Base-by-base conservation (phyloP, 2,888 invertebrate genomes). In the Ophonus ardosiacus region DNA sequence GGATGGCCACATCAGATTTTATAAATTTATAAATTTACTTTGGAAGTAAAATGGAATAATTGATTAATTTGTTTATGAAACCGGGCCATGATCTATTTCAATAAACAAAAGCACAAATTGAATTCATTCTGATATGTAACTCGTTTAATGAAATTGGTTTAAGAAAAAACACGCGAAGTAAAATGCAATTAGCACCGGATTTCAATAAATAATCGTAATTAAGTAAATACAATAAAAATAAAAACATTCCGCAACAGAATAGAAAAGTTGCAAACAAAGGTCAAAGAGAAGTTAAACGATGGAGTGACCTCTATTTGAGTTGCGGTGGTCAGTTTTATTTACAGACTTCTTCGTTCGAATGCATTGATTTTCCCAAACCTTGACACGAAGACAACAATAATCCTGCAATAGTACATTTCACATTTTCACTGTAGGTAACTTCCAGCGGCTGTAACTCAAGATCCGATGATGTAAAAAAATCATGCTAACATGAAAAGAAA, bases 231-330 rank as follows among this genome's bases (percentile, higher is more conserved):
- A n/a, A 38, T 38, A 31, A 65, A 21, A 1, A 65, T n/a, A 24
- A 68, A 38, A n/a, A 68, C 59, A 38, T 38, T 63, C 21, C 17
- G n/a, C 8, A 63, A 63, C 24, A n/a, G 21, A 24, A 63, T 63
- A 24, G n/a, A 8, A 61, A 63, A 63, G 7, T 38, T 15, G 15
- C 68, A 68, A n/a, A 24, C 38, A 38, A 68, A 38, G 68, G 68
- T 68, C 68, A 38, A 38, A 13, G 31, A 68, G 24, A 68, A 68
- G 68, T 68, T 68, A 68, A 68, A 68, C 38, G 68, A 38, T 24
- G 38, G n/a, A n/a, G 24, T 68, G 68, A 68, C 68, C 68, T 38
- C 68, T 31, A 68, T 68, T 38, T 38, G 31, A 31, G n/a, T 68
- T 31, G 31, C n/a, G 24, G 31, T 38, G 68, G 68, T 68, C 31